These are phyloP conservation scores for Xenus cinereus DNA, from an alignment of 2,113 vertebrate genomes.

Conservation along the genomic window DNA sequence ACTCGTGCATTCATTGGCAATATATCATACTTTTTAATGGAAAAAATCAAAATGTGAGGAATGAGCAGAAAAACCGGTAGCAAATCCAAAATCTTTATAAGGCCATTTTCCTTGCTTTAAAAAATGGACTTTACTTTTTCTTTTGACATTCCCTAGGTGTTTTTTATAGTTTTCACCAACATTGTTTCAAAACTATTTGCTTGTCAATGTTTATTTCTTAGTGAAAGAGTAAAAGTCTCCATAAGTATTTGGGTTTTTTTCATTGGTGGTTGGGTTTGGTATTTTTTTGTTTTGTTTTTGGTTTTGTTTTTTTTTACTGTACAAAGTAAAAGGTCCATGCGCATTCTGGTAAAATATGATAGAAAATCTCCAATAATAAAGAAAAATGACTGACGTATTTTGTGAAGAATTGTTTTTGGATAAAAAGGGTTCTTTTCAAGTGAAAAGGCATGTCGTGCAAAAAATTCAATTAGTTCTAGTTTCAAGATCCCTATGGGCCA, in stretches of 20 bases:
- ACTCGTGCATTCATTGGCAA: not conserved
- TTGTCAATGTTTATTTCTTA: not conserved
- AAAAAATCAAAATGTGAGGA: not conserved
- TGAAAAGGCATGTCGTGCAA: slow-evolving; percentile 56
- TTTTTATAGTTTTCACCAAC: not conserved
- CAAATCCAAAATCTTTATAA: not conserved
- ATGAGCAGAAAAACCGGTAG: not conserved
- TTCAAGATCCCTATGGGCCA: slow-evolving; percentile 64
- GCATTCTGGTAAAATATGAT: not conserved
- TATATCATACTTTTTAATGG: accelerated
- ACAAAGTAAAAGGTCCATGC: not conserved
- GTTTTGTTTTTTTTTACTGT: not conserved
- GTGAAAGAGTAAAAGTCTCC: not conserved
- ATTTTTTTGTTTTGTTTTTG: not conserved
- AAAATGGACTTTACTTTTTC: not conserved
- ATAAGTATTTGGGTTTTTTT: not conserved
- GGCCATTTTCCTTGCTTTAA: not conserved
- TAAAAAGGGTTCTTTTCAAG: slow-evolving; percentile 55
- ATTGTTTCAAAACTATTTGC: not conserved
- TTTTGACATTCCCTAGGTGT: not conserved
- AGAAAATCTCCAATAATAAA: not conserved
- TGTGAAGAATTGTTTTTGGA: slow-evolving; percentile 20
- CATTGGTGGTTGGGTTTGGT: not conserved
- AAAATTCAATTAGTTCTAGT: slow-evolving; percentile 64
- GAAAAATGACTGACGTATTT: not conserved